Percentiles rank a stretch among this genome's conserved stretches.
Conservation (phyloP, 2,888 invertebrate genomes). For the Phymatocera aterrima region DNA sequence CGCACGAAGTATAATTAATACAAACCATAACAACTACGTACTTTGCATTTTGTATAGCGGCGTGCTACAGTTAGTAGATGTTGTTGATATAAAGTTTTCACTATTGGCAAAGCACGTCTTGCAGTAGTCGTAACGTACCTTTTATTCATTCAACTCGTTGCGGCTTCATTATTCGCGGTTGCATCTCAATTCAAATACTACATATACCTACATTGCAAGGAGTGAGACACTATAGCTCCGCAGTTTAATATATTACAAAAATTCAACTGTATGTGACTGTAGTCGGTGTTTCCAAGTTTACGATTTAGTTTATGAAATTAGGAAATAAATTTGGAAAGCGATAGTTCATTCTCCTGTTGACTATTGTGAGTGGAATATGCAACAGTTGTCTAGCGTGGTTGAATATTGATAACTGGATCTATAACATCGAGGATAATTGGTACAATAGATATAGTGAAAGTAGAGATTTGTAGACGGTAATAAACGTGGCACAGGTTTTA, state of each 20-base stretch:
- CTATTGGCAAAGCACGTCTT: constrained; percentile 19
- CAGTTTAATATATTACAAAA: background rate
- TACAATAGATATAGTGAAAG: constrained; percentile 33
- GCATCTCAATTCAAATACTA: constrained; percentile 23
- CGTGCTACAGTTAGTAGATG: constrained; percentile 8
- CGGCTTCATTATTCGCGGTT: constrained; percentile 28
- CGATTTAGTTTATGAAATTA: background rate
- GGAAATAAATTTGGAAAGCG: background rate
- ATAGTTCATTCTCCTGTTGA: background rate
- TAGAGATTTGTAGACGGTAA: background rate
- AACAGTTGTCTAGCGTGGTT: background rate
- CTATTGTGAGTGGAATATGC: background rate
- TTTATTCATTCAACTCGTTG: constrained; percentile 35
- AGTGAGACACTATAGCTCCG: background rate
- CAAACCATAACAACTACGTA: constrained; percentile 33
- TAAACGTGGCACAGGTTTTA: constrained; percentile 23
- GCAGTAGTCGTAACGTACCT: background rate
- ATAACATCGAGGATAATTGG: constrained; percentile 15
- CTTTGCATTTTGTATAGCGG: constrained; percentile 28
- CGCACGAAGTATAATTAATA: constrained; percentile 33
- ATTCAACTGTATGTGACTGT: background rate
- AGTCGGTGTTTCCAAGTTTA: background rate
- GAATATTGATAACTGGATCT: constrained; percentile 13
- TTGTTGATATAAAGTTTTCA: constrained; percentile 33
- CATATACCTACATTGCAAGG: background rate